Conservation (phyloP, 2,113 vertebrate species). For the Chamaetylas fuelleborni region DNA sequence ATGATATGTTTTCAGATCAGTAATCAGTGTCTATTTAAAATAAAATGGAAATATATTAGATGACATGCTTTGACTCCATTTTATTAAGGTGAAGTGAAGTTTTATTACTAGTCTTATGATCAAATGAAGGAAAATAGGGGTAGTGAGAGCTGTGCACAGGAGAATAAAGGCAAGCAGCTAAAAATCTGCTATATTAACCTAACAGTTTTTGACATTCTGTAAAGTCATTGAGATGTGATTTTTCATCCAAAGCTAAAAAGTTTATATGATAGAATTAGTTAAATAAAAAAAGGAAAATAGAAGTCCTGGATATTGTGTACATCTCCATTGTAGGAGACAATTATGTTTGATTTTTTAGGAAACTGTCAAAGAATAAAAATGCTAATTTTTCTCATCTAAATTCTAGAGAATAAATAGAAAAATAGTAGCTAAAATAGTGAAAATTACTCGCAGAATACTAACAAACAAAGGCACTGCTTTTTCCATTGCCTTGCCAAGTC, state of each 20-base stretch:
- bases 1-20: constrained; percentile 50
- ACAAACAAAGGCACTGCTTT: background rate
- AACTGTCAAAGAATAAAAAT: background rate
- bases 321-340: background rate
- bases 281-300: background rate
- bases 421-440: background rate
- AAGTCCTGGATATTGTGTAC: background rate
- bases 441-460: background rate
- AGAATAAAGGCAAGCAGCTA: background rate
- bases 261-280: background rate
- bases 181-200: background rate
- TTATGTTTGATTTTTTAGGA: background rate
- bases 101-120: constrained; percentile 59
- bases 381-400: background rate
- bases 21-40: constrained; percentile 64
- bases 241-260: constrained; percentile 20
- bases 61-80: constrained; percentile 38
- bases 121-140: constrained; percentile 52
- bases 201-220: background rate
- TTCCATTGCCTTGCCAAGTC: background rate
- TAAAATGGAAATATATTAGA: constrained; percentile 49
- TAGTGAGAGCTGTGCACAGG: background rate
- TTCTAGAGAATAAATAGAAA: background rate
- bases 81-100: constrained; percentile 66
- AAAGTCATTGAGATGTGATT: constrained; percentile 2